Conservation (phyloP, 53 echinoderm and acorn worm genomes). For the Stichopus horrens region DNA sequence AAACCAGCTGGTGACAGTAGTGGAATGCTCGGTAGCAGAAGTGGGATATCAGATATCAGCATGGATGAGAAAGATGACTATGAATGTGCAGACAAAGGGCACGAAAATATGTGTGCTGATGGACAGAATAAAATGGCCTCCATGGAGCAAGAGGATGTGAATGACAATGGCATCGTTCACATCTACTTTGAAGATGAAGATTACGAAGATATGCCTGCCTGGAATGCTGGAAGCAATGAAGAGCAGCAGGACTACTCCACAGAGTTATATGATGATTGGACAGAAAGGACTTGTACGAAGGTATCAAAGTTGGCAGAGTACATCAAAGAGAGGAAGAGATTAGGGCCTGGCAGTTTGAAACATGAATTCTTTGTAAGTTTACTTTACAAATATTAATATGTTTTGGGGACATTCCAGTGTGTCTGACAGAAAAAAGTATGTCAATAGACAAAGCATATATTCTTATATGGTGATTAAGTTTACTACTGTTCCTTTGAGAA, state of each 20-base stretch:
- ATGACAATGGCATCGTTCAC: background rate
- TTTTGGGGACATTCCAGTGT: no score
- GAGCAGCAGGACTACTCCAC: conserved; percentile 1
- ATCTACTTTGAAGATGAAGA: background rate
- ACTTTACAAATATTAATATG: no score
- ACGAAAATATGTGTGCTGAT: background rate
- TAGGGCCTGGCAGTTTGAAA: conserved; percentile 1
- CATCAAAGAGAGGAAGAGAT: background rate
- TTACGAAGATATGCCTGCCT: background rate
- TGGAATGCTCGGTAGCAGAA: background rate
- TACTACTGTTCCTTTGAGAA: no score
- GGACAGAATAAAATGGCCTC: background rate
- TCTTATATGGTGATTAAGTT: no score
- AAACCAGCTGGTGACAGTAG: background rate
- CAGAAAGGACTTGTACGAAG: background rate
- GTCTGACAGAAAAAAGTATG: no score
- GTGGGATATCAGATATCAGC: background rate
- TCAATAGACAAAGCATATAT: no score
- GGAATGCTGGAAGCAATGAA: background rate
- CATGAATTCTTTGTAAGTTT: conserved; percentile 19
- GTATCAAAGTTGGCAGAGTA: background rate
- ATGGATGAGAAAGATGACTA: background rate
- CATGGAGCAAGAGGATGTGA: background rate
- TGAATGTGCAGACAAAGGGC: background rate
- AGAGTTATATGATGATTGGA: background rate